Percentiles rank a stretch among this genome's conserved stretches.
Evolutionary conservation across 2,888 invertebrate genomes (phyloP).

Genomic region (Tetranychus piercei): DNA sequence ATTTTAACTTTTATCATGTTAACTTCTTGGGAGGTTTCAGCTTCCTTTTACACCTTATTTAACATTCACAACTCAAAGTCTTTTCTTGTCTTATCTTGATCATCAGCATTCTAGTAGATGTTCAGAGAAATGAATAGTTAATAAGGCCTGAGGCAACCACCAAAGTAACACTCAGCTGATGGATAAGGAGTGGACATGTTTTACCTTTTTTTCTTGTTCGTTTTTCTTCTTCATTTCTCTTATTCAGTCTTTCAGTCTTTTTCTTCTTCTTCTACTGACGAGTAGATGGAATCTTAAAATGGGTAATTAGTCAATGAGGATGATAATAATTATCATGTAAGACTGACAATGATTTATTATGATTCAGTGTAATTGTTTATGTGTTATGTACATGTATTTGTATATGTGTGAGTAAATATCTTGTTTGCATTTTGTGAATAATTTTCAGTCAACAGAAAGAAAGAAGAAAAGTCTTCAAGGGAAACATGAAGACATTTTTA

Average conservation of each 20-base stretch:
- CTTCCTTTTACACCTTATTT: not conserved
- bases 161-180: constrained; percentile 1
- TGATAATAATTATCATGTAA: not conserved
- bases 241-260: too few relatives aligned
- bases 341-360: not conserved
- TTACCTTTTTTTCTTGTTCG: not conserved
- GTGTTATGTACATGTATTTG: too few relatives aligned
- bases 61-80: not conserved
- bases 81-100: not conserved
- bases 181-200: not conserved
- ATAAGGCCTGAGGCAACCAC: not conserved
- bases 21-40: not conserved
- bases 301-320: not conserved
- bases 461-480: not conserved
- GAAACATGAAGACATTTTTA: not conserved
- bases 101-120: not conserved
- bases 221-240: too few relatives aligned
- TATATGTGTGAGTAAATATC: too few relatives aligned
- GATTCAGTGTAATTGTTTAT: not conserved
- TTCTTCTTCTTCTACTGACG: too few relatives aligned
- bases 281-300: not conserved
- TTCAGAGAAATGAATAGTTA: not conserved
- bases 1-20: not conserved
- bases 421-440: too few relatives aligned
- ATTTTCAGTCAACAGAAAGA: too few relatives aligned